Conservation (phyloP, 2,113 vertebrate species). For the Mellivora capensis region DNA sequence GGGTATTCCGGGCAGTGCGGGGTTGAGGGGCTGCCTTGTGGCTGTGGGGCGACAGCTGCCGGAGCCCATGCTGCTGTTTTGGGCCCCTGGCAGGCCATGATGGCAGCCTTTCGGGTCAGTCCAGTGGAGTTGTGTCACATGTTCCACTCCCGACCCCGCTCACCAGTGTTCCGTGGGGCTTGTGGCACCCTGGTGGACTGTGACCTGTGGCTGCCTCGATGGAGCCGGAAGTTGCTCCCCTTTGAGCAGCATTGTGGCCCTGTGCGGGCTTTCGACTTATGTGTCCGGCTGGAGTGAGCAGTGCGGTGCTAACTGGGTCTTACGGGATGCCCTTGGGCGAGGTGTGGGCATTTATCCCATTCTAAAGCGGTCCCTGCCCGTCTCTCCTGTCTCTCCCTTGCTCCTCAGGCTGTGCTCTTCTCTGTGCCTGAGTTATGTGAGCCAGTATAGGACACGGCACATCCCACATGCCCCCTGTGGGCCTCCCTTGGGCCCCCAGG, state of each 20-base stretch:
- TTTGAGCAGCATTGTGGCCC: too few species aligned
- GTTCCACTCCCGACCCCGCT: background rate
- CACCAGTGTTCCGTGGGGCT: background rate
- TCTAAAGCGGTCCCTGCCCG: background rate
- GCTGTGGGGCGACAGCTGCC: accelerated
- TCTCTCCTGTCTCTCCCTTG: background rate
- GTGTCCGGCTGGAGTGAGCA: background rate
- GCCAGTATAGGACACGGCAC: background rate
- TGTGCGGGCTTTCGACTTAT: background rate
- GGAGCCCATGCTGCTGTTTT: background rate
- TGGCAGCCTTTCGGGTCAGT: background rate
- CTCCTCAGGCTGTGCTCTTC: background rate
- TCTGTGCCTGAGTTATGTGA: background rate
- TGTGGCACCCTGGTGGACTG: accelerated
- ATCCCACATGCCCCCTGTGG: accelerated
- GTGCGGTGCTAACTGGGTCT: background rate
- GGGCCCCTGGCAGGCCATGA: background rate
- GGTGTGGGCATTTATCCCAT: background rate
- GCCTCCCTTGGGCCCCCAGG: background rate
- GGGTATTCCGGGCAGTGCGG: background rate
- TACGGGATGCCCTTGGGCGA: background rate
- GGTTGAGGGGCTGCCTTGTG: accelerated
- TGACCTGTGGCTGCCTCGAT: accelerated
- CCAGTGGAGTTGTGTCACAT: accelerated
- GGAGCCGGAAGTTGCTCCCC: accelerated